Conservation (phyloP, 1,140 invertebrate genomes). For the Stegodyphus dumicola region DNA sequence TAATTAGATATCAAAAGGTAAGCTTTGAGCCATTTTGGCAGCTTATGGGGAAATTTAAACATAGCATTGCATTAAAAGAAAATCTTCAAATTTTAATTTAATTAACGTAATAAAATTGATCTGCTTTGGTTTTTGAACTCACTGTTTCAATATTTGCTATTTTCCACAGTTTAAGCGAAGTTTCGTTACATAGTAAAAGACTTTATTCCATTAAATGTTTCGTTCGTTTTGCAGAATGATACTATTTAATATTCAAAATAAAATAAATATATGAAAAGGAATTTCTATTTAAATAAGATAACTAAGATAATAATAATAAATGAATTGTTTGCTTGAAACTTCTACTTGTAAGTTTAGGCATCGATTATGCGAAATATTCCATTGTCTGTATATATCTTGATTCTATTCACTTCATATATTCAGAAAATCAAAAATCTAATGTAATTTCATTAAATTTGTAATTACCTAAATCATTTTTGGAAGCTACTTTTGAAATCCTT, state of each 20-base stretch:
- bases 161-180: no score
- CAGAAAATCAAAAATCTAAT: background rate
- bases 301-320: background rate
- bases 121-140: no score
- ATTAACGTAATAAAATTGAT: no score
- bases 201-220: no score
- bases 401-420: background rate
- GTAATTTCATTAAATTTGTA: background rate
- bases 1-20: no score
- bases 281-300: background rate
- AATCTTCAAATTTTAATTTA: no score
- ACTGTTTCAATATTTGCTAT: no score
- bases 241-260: background rate
- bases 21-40: no score
- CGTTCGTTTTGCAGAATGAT: no score
- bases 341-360: background rate
- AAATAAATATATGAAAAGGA: background rate
- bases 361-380: background rate
- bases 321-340: background rate
- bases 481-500: constrained; percentile 44
- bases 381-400: background rate
- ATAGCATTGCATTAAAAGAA: no score
- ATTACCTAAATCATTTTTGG: constrained; percentile 49
- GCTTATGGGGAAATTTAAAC: no score
- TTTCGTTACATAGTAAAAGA: no score